phyloP scores from a whole-genome alignment of 2,113 vertebrate genomes.

The Hassar affinis region DNA sequence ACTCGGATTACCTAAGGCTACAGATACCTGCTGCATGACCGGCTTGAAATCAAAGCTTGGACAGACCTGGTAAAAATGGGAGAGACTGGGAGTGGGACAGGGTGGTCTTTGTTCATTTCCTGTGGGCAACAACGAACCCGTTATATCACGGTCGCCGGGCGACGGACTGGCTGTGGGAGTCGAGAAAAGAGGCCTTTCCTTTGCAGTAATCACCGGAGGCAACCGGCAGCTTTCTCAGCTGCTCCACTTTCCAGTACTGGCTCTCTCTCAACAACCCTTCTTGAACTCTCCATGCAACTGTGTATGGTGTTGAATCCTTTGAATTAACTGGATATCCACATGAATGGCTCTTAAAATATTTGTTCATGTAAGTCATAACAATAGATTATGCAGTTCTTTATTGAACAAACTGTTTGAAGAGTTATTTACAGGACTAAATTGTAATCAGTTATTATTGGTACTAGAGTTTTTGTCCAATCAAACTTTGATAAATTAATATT shows the following conservation, averaged over 20 bases:
- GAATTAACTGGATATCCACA: neutral
- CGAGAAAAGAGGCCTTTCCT: conserved; percentile 62
- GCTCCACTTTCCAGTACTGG: conserved; percentile 73
- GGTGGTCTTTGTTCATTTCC: conserved; percentile 72
- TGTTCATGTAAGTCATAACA: neutral
- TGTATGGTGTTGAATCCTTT: conserved; percentile 3
- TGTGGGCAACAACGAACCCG: conserved; percentile 65
- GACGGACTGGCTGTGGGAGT: conserved; percentile 55
- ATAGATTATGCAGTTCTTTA: neutral
- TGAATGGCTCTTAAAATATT: neutral
- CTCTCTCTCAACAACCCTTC: conserved; percentile 63
- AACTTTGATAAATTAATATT: neutral
- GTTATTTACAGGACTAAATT: neutral
- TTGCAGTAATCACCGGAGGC: conserved; percentile 63
- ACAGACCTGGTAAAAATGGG: conserved; percentile 50
- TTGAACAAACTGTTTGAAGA: neutral
- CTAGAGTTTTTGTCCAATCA: neutral
- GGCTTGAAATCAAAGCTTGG: conserved; percentile 72
- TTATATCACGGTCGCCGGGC: conserved; percentile 64
- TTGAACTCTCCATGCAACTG: conserved; percentile 40
- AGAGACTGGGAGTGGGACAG: conserved; percentile 64
- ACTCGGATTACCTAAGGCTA: conserved; percentile 63
- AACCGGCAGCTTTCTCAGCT: conserved; percentile 69
- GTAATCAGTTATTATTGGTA: neutral
- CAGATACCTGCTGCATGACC: conserved; percentile 65